Conservation (phyloP, 2,797 vertebrate species). For the Hoplostethus atlanticus region DNA sequence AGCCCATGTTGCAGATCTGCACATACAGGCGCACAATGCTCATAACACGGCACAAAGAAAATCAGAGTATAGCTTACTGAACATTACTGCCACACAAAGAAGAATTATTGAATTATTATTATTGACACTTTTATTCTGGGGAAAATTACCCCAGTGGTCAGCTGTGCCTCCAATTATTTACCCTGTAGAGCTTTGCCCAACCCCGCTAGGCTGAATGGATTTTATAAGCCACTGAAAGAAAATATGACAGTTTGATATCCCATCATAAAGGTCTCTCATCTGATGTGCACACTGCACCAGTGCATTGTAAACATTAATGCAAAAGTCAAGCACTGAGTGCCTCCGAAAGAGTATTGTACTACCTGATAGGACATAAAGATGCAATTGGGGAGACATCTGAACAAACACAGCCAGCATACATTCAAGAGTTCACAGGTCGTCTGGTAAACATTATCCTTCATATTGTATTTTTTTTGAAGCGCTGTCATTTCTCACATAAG, state of each 20-base stretch:
- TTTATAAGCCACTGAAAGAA: constrained; percentile 39
- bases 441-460: constrained; percentile 20
- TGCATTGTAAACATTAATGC: constrained; percentile 34
- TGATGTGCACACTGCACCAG: constrained; percentile 26
- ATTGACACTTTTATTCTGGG: constrained; percentile 46
- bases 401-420: background rate
- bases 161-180: constrained; percentile 40
- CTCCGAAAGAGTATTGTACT: constrained; percentile 1
- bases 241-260: constrained; percentile 41
- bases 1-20: constrained; percentile 37
- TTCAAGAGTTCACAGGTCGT: background rate
- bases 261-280: constrained; percentile 38
- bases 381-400: constrained; percentile 14
- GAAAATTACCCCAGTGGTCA: constrained; percentile 49
- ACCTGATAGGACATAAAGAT: constrained; percentile 14
- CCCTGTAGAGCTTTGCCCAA: constrained; percentile 29
- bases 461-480: background rate
- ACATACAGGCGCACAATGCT: constrained; percentile 27
- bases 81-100: constrained; percentile 33
- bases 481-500: too few relatives aligned
- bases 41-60: constrained; percentile 48
- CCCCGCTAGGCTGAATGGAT: constrained; percentile 32
- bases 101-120: too few relatives aligned
- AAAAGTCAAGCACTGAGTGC: constrained; percentile 4
- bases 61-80: constrained; percentile 15